These are phyloP conservation scores for Morone saxatilis DNA, from an alignment of 2,113 vertebrate genomes.

Conservation along the genomic window DNA sequence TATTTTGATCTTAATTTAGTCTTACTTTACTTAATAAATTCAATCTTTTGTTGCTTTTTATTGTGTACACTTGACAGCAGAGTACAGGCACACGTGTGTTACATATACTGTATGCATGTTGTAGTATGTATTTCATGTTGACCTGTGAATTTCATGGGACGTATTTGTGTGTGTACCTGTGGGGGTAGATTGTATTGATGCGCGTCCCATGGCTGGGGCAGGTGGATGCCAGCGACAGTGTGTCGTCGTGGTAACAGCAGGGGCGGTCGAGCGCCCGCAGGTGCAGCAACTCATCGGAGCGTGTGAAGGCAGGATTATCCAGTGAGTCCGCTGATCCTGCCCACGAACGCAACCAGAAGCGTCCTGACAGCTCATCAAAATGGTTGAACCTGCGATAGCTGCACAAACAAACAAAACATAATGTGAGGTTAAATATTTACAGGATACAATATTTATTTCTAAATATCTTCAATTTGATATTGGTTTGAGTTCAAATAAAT, in stretches of 20 bases:
- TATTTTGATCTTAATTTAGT: background rate
- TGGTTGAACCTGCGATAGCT: slow-evolving; percentile 93
- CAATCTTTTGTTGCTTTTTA: background rate
- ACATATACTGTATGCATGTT: background rate
- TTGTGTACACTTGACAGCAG: background rate
- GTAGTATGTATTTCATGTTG: background rate
- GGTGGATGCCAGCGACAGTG: slow-evolving; percentile 82
- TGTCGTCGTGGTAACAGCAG: slow-evolving; percentile 87
- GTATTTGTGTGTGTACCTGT: slow-evolving; percentile 70
- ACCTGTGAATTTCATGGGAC: too few relatives aligned
- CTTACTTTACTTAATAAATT: too few relatives aligned
- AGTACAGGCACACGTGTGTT: background rate
- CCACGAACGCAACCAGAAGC: slow-evolving; percentile 88
- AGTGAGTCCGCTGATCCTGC: slow-evolving; percentile 86
- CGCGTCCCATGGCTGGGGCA: slow-evolving; percentile 79
- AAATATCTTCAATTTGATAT: background rate
- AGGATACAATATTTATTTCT: background rate
- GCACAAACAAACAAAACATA: slow-evolving; percentile 12
- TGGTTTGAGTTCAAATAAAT: background rate
- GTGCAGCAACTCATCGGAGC: slow-evolving; percentile 90
- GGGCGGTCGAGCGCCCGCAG: slow-evolving; percentile 84
- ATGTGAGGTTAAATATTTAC: background rate
- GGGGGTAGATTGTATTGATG: slow-evolving; percentile 83
- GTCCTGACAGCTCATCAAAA: slow-evolving; percentile 90
- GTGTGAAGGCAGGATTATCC: slow-evolving; percentile 90